Evolutionary conservation across 2,113 vertebrate genomes (phyloP).

Genomic region (Eonycteris spelaea): DNA sequence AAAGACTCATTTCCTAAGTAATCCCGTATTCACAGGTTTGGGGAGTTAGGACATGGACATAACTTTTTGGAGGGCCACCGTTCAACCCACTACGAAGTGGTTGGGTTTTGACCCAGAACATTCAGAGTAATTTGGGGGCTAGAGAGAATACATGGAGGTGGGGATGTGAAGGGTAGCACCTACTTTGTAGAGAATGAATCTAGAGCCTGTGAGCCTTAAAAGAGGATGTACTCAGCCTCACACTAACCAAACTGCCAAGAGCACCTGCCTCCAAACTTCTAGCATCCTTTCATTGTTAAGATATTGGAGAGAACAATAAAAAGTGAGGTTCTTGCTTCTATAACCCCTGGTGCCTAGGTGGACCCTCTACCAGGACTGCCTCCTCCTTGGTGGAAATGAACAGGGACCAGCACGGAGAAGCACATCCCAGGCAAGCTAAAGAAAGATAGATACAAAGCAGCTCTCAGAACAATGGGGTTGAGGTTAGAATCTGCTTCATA

Average conservation of each 20-base stretch:
- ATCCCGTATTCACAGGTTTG: neutral
- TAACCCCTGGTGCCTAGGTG: neutral
- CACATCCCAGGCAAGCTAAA: neutral
- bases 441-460: neutral
- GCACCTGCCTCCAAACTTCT: neutral
- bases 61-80: neutral
- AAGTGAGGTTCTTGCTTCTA: neutral
- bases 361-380: neutral
- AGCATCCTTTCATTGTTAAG: neutral
- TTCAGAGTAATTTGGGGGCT: neutral
- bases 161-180: neutral
- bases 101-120: neutral
- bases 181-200: neutral
- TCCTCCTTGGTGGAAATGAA: neutral
- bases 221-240: neutral
- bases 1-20: neutral
- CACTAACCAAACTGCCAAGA: neutral
- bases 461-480: neutral
- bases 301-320: neutral
- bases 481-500: neutral
- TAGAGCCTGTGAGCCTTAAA: neutral
- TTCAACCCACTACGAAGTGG: neutral
- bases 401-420: neutral
- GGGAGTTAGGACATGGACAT: neutral
- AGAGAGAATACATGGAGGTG: neutral